Base-by-base conservation (phyloP, 2,888 invertebrate genomes). In the Cephus pygmeus region DNA sequence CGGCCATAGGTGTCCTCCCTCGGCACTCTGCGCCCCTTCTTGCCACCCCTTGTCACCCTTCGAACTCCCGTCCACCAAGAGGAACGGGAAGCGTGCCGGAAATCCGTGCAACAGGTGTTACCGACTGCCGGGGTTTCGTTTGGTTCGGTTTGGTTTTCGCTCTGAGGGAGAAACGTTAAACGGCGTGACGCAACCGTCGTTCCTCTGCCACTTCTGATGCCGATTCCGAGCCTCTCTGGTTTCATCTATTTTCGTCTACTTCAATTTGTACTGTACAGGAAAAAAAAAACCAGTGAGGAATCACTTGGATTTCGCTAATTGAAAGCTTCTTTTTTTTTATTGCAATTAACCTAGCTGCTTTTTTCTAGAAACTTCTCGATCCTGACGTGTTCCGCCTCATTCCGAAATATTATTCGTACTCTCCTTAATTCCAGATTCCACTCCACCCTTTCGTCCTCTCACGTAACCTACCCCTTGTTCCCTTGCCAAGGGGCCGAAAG, bases 51-150 rank as follows among this genome's bases (percentile, higher is more conserved):
- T 6, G 56, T 56, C 56, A 2, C 56, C 74, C 34, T 35, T 69
- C 69, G 40, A 35, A 69, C 35, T 31, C 69, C 33, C 40, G n/a
- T 73, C 33, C n/a, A 34, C 73, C 36, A 3, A 56, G 76, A 79
- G 79, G 83, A 81, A 84, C 83, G 82, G 86, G 85, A 87, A 87
- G 87, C 86, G 86, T 87, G 90, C 86, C 90, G 89, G 90, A 91
- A 90, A 90, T 89, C 87, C 87, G 84, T 83, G 91, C 91, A 91
- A 91, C 91, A 91, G 91, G 91, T 91, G 89, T 87, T 83, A 78
- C 79, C 83, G 85, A 82, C 85, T 23, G 56, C 9, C 82, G 84
- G 84, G 85, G 76, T 80, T 82, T 81, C 75, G 82, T 83, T 82
- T 83, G 83, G 86, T 88, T 86, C 82, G 84, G 82, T 83, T 84